Conservation (phyloP, 2,888 invertebrate genomes). For the Netelia melanura region DNA sequence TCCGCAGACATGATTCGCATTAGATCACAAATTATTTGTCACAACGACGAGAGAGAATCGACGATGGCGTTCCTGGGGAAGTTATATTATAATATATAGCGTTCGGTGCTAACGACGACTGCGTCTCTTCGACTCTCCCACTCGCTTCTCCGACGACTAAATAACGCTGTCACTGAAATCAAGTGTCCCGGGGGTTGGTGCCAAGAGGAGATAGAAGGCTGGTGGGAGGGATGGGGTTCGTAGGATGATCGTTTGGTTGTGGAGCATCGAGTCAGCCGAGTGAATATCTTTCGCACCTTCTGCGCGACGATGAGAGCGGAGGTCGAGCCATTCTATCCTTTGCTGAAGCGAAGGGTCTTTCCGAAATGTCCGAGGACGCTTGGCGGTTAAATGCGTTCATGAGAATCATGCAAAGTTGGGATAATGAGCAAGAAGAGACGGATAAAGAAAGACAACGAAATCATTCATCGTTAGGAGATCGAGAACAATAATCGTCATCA, state of each 20-base stretch:
- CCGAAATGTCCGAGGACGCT: slow-evolving; percentile 60
- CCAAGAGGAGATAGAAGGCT: background rate
- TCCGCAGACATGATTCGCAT: background rate
- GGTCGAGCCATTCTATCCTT: slow-evolving; percentile 53
- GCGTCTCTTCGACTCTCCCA: background rate
- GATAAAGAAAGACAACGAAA: slow-evolving; percentile 53
- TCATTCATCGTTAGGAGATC: slow-evolving; percentile 29
- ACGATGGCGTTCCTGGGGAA: background rate
- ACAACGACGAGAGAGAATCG: background rate
- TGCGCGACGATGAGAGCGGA: slow-evolving; percentile 26
- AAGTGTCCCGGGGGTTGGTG: slow-evolving; percentile 29
- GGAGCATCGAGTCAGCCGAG: slow-evolving; percentile 31
- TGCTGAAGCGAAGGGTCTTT: slow-evolving; percentile 64
- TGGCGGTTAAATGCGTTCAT: slow-evolving; percentile 39
- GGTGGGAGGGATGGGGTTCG: background rate
- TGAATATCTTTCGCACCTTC: slow-evolving; percentile 13
- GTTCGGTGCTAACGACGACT: slow-evolving; percentile 40
- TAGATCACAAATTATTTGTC: slow-evolving; percentile 8
- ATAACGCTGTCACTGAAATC: slow-evolving; percentile 30
- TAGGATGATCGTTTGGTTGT: slow-evolving; percentile 33
- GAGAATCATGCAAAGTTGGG: slow-evolving; percentile 24
- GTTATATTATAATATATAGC: slow-evolving; percentile 11
- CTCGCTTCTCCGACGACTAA: slow-evolving; percentile 16
- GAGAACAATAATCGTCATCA: slow-evolving; percentile 35
- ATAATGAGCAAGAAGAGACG: slow-evolving; percentile 17